Evolutionary conservation across 2,888 invertebrate genomes (phyloP).

Genomic region (Campoletis raptor): DNA sequence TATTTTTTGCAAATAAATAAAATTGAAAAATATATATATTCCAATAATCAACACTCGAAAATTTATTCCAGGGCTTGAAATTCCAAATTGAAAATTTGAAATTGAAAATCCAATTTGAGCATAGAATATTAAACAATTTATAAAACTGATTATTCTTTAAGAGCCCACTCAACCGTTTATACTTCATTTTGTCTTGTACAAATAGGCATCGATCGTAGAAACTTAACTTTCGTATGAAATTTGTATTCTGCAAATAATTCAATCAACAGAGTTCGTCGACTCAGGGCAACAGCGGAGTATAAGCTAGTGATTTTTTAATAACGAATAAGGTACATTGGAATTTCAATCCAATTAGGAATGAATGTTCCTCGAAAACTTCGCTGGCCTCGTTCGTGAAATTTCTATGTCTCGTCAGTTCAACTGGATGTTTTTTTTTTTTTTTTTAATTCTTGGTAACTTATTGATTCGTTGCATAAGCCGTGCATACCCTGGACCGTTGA

Average conservation of each 20-base stretch:
- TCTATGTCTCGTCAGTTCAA: not conserved
- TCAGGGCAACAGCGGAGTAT: not conserved
- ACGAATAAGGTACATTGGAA: conserved; percentile 12
- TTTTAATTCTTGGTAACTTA: conserved; percentile 15
- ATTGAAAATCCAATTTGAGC: not conserved
- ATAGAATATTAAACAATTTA: not conserved
- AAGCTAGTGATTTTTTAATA: not conserved
- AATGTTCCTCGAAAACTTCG: not conserved
- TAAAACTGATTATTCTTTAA: not conserved
- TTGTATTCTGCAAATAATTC: conserved; percentile 3
- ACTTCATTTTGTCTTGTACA: not conserved
- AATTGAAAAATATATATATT: too few relatives aligned
- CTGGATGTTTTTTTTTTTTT: conserved; percentile 33
- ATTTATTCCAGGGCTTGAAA: not conserved
- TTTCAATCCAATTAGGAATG: conserved; percentile 36
- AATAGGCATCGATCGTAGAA: not conserved
- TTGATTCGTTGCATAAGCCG: conserved; percentile 30
- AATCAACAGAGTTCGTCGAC: conserved; percentile 1
- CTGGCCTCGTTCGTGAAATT: not conserved
- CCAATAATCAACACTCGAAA: not conserved
- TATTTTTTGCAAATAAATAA: not conserved
- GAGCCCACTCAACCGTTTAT: not conserved
- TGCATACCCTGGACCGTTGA: not conserved
- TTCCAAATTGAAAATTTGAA: too few relatives aligned
- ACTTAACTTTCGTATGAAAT: not conserved